Base-by-base conservation (phyloP, 1,140 invertebrate genomes). In the Neodiprion fabricii region DNA sequence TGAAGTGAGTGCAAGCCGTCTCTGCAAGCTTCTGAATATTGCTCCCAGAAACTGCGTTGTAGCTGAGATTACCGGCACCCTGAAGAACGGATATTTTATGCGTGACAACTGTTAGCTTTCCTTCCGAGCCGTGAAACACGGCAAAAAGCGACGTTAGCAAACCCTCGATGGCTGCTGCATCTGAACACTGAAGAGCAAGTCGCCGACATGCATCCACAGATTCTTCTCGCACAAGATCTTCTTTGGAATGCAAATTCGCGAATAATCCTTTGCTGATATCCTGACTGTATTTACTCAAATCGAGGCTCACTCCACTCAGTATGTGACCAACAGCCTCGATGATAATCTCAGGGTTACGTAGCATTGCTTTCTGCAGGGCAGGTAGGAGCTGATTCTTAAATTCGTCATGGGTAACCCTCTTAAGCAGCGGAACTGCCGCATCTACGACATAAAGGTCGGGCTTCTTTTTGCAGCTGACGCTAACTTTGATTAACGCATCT, bases 291-390 rank as follows among this genome's bases (percentile, higher is more conserved):
- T 91, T 90, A 83, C 95, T 97, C 14, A 98, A 87, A 86, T 97
- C 95, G 10, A 97, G 84, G 73, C 91, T 91, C 1, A 98, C 79
- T 65, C 92, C 91, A 21, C 88, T 88, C 14, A 98, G 84, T 76
- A 97, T 91, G 40, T 92, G 88, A 9, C 93, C 93, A 65, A 98
- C 93, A 67, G 92, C 93, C 86, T 95, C 91, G 47, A 98, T 91
- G 76, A 96, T 95, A 28, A 96, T 93, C 91, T 99, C 98, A 0
- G 98, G 96, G 87, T 95, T 98, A 73, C 98, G 88, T n/a, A 99
- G 88, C 91, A 99, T 94, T 9, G 96, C 93, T 85, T 97, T 97
- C 83, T 97, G 95, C n/a, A 97, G 84, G 10, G 95, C 92, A 21
- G 97, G 96, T 66, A 97, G 87, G 69, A 99, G 84, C 12, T 88